Base-by-base conservation (phyloP, 2,113 vertebrate genomes). In the Oreocharis arfaki region DNA sequence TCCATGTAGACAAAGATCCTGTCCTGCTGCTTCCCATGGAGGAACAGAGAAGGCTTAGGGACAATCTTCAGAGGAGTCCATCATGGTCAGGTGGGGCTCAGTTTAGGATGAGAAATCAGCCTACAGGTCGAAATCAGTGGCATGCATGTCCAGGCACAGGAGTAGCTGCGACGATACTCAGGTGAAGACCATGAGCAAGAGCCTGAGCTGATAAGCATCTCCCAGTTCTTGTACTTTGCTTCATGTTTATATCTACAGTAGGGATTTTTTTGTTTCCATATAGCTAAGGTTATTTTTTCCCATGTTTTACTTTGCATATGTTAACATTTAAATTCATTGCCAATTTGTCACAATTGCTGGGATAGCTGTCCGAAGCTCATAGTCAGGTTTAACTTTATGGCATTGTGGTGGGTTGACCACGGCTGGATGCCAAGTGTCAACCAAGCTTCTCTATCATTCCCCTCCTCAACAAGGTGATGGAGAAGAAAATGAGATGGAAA, bases 11-110 rank as follows among this genome's bases (percentile, higher is more conserved):
- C 10, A 73, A 80, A 13, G 17, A 11, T 30, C 17, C 17, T 3
- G 3, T 35, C 15, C 17, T 0, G 0, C 33, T 50, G 5, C 4
- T 11, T 5, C 11, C 2, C 0, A 2, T 19, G 21, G 22, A 33
- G 18, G 7, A 47, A 8, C 23, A 80, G 30, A 60, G 23, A 21
- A 42, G 9, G 20, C 20, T 47, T 82, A 46, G 20, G 26, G 4
- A 6, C 55, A 35, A 8, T 41, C 32, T 55, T 90, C 57, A 71
- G 19, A n/a, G 16, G 7, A 39, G 30, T 65, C 46, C 8, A 3
- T 61, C 28, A 7, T 33, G 16, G 35, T 49, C 8, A 67, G 6
- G 5, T 55, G 28, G 9, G 20, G 7, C 28, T 53, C 28, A 22
- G 9, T 35, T 53, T 46, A 65, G 30, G 2, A 35, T 67, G 15